phyloP scores from a whole-genome alignment of 2,797 vertebrate species.

The Gorsachius magnificus region DNA sequence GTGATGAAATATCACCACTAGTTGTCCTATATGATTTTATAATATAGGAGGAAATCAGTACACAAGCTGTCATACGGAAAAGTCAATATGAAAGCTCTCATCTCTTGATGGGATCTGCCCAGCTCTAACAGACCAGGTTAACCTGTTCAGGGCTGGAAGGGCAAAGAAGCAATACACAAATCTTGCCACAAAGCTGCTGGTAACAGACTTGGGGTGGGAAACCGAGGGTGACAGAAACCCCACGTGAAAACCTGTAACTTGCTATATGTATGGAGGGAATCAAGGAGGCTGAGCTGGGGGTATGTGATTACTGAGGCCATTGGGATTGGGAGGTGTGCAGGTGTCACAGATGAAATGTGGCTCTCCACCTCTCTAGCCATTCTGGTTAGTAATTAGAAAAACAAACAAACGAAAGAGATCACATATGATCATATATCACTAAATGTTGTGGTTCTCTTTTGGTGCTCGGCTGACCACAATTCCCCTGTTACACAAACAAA shows the following conservation, averaged over 20 bases:
- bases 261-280: background rate
- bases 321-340: background rate
- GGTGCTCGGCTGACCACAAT: background rate
- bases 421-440: background rate
- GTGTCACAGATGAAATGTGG: rapidly evolving
- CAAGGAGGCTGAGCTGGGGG: background rate
- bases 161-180: background rate
- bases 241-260: rapidly evolving
- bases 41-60: background rate
- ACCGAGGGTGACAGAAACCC: background rate
- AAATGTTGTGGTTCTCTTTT: background rate
- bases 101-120: background rate
- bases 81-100: background rate
- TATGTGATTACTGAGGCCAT: background rate
- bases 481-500: background rate
- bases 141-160: background rate
- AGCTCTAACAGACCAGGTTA: background rate
- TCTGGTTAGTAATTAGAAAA: background rate
- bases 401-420: background rate
- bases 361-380: background rate
- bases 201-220: background rate
- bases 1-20: background rate
- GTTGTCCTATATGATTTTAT: background rate
- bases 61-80: background rate
- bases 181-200: background rate